Evolutionary conservation across 2,888 invertebrate genomes (phyloP).

Genomic region (Lucinisca nassula): DNA sequence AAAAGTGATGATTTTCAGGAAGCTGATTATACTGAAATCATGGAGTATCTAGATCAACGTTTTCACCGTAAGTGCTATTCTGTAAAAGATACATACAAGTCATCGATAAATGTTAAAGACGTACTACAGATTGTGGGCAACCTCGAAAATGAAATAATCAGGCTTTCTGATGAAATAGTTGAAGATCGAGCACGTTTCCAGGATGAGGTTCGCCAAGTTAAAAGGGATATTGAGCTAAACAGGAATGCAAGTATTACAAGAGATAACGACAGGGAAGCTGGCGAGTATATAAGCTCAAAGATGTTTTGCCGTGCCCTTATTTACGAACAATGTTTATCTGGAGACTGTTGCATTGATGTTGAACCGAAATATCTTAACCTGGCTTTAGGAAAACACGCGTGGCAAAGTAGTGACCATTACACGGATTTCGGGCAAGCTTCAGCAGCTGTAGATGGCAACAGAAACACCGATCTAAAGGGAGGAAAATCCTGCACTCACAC

Average conservation of each 20-base stretch:
- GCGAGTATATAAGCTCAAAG: not conserved
- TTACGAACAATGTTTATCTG: not conserved
- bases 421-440: not conserved
- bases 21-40: not conserved
- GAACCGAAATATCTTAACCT: not conserved
- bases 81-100: not conserved
- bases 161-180: not conserved
- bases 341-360: not conserved
- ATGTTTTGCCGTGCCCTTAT: not conserved
- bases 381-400: not conserved
- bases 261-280: not conserved
- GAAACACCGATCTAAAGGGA: not conserved
- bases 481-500: not conserved
- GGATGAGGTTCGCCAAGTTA: not conserved
- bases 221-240: not conserved
- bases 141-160: not conserved
- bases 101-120: not conserved
- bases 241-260: not conserved
- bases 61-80: not conserved
- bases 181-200: not conserved
- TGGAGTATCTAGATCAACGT: not conserved
- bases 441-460: not conserved
- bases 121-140: not conserved
- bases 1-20: not conserved
- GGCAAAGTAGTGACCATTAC: not conserved